These are phyloP conservation scores for Volucella inflata DNA, from an alignment of 2,888 invertebrate genomes.

Conservation along the genomic window DNA sequence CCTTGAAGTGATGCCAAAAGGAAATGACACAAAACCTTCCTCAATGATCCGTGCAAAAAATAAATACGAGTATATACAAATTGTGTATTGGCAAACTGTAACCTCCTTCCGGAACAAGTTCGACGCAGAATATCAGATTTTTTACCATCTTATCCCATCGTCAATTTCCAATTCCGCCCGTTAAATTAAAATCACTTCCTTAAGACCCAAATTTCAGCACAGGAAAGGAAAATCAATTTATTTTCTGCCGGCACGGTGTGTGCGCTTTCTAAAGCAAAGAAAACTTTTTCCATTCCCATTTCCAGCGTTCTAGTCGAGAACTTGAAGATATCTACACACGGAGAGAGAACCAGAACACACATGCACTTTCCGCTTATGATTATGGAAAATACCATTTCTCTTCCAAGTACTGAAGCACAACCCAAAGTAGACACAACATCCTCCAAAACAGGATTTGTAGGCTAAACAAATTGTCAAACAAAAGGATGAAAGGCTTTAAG, in stretches of 20 bases:
- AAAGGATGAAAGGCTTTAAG: slow-evolving; percentile 63
- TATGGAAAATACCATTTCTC: slow-evolving; percentile 40
- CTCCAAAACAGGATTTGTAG: slow-evolving; percentile 64
- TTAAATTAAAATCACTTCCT: slow-evolving; percentile 37
- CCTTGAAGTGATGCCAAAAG: not conserved
- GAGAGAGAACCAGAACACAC: too few relatives aligned
- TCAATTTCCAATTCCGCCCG: not conserved
- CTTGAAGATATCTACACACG: not conserved
- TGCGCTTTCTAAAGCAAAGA: not conserved
- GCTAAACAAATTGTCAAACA: slow-evolving; percentile 70
- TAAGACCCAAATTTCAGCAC: slow-evolving; percentile 26
- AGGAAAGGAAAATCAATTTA: slow-evolving; percentile 47
- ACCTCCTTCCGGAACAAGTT: slow-evolving; percentile 1
- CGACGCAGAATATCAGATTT: slow-evolving; percentile 7
- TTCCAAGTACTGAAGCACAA: slow-evolving; percentile 3
- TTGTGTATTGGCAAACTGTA: not conserved
- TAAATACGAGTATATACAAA: not conserved
- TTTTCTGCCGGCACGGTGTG: not conserved
- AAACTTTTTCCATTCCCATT: slow-evolving; percentile 19
- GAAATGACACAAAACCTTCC: not conserved
- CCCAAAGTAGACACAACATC: slow-evolving; percentile 41
- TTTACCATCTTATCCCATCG: slow-evolving; percentile 3
- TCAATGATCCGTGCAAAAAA: slow-evolving; percentile 20
- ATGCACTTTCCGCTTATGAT: slow-evolving; percentile 34
- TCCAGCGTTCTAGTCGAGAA: too few relatives aligned